Percentiles rank a stretch among this genome's conserved stretches.
Evolutionary conservation across 2,113 vertebrate species (phyloP).

Genomic region (Antidorcas marsupialis): DNA sequence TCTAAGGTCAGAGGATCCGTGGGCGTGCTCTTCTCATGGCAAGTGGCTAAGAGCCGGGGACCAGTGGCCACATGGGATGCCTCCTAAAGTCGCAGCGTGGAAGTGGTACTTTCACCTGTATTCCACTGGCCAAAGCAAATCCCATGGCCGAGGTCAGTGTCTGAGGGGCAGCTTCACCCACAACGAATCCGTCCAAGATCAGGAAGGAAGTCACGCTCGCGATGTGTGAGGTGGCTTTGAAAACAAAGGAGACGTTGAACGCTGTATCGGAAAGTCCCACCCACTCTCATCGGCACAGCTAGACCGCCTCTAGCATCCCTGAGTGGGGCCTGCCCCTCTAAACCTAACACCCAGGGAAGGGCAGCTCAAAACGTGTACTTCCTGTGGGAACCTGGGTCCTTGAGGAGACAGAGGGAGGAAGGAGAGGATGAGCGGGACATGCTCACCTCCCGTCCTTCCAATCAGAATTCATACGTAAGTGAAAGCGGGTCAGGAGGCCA

Average conservation of each 20-base stretch:
- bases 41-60: neutral
- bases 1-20: neutral
- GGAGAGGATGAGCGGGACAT: neutral
- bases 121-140: neutral
- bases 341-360: neutral
- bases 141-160: neutral
- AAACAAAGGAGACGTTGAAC: neutral
- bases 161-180: neutral
- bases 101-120: accelerated
- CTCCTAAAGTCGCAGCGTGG: neutral
- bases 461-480: neutral
- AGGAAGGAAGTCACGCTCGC: neutral
- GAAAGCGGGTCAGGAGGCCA: neutral
- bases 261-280: neutral
- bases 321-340: neutral
- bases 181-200: accelerated
- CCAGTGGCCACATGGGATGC: accelerated
- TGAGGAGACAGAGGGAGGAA: neutral
- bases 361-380: neutral
- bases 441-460: neutral
- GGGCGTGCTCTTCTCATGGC: accelerated
- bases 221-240: neutral
- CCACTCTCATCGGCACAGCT: accelerated
- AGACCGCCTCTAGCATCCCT: neutral
- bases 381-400: neutral